Evolutionary conservation across 2,888 invertebrate species (phyloP).

Genomic region (Harmothoe impar): DNA sequence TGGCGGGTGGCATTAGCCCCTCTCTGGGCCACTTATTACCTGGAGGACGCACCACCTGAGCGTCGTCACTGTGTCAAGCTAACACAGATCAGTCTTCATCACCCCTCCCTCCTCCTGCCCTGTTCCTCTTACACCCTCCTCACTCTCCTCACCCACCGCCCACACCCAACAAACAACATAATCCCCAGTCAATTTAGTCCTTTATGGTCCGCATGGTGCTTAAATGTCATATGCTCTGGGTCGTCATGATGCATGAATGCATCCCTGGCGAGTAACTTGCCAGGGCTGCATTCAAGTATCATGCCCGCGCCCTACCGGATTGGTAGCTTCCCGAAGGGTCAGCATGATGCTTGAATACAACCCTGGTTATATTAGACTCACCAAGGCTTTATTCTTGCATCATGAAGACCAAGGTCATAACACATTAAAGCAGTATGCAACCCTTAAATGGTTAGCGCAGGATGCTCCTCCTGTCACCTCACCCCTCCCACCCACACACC

Average conservation of each 20-base stretch:
- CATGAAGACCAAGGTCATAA: no score
- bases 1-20: neutral
- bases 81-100: constrained; percentile 8
- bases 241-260: neutral
- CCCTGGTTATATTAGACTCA: no score
- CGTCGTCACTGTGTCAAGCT: neutral
- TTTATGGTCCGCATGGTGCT: neutral
- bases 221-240: no score
- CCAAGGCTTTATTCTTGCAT: no score
- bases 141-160: neutral
- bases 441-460: no score
- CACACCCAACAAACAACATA: neutral
- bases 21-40: neutral
- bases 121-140: neutral
- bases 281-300: no score
- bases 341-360: no score
- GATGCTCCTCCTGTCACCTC: neutral
- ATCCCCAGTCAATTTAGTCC: constrained; percentile 46
- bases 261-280: no score
- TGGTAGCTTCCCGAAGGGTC: no score
- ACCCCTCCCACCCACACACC: neutral
- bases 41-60: constrained; percentile 28
- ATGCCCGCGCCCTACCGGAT: neutral
- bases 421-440: no score
- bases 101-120: neutral